Conservation (phyloP, 2,797 vertebrate species). For the Oceanodroma leucorhoa region DNA sequence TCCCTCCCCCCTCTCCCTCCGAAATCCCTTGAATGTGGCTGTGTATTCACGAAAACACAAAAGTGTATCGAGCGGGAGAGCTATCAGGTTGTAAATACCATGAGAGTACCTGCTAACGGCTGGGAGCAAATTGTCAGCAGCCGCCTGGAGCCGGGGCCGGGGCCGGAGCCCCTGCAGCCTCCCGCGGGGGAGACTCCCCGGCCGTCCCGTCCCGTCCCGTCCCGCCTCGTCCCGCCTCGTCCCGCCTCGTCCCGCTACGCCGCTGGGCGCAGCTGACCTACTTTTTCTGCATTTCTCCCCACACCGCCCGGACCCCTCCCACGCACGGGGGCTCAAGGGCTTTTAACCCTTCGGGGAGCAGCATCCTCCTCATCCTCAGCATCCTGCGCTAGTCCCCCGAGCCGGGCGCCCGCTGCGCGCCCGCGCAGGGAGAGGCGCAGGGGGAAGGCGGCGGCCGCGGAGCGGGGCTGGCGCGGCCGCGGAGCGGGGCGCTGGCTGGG, state of each 20-base stretch:
- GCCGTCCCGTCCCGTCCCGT: too few species aligned
- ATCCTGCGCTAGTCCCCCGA: fast-evolving
- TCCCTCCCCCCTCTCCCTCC: neutral
- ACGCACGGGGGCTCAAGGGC: neutral
- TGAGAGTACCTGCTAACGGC: neutral
- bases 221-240: neutral
- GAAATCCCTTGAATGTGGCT: neutral
- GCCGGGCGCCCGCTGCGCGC: too few species aligned
- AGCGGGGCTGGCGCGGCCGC: neutral
- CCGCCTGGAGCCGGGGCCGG: fast-evolving
- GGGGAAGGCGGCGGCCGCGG: neutral
- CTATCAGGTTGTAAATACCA: neutral
- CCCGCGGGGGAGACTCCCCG: fast-evolving
- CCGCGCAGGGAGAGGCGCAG: too few species aligned
- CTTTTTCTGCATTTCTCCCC: neutral
- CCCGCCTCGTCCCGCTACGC: neutral
- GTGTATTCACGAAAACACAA: neutral
- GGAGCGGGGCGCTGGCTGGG: neutral
- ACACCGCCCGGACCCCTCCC: neutral
- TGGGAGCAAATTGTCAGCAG: neutral
- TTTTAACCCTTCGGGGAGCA: neutral
- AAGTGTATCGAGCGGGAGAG: neutral
- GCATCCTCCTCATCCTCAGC: too few species aligned
- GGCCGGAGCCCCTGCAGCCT: neutral
- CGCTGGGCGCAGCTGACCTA: neutral